A percentile compares a stretch with the other conserved stretches of the same genome.
Evolutionary conservation across 2,113 vertebrate genomes (phyloP).

Genomic region (Onychostruthus taczanowskii): DNA sequence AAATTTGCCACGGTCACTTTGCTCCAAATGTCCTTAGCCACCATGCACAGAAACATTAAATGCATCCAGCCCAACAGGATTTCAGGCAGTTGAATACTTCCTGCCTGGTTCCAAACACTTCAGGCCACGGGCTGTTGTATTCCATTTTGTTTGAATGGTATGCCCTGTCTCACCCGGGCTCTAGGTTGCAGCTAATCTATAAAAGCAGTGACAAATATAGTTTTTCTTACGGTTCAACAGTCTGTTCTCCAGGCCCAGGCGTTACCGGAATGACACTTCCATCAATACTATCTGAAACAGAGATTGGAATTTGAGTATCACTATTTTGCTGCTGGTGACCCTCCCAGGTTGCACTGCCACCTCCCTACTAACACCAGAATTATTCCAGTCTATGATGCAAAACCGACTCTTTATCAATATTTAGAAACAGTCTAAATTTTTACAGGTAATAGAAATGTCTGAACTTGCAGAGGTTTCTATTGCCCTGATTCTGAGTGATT

Average conservation of each 20-base stretch:
- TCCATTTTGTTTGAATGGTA: no score
- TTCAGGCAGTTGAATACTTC: background rate
- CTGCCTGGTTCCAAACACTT: background rate
- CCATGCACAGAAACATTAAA: background rate
- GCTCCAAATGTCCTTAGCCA: background rate
- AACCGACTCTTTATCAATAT: background rate
- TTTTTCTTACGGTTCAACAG: constrained; percentile 86
- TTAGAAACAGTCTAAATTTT: background rate
- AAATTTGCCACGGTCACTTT: background rate
- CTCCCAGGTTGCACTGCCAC: background rate
- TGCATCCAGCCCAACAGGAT: background rate
- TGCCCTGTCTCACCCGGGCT: no score
- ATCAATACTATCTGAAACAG: constrained; percentile 78
- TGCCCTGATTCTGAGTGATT: background rate
- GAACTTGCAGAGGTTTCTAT: background rate
- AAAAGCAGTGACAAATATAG: background rate
- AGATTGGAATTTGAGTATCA: background rate
- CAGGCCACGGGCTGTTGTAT: background rate
- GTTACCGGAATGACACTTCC: constrained; percentile 71
- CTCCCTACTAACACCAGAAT: background rate
- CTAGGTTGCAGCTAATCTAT: background rate
- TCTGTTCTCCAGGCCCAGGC: constrained; percentile 78
- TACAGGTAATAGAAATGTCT: background rate
- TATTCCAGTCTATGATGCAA: background rate
- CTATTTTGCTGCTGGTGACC: background rate